These are phyloP conservation scores for Excalfactoria chinensis DNA, from an alignment of 2,113 vertebrate genomes.

Conservation along the genomic window DNA sequence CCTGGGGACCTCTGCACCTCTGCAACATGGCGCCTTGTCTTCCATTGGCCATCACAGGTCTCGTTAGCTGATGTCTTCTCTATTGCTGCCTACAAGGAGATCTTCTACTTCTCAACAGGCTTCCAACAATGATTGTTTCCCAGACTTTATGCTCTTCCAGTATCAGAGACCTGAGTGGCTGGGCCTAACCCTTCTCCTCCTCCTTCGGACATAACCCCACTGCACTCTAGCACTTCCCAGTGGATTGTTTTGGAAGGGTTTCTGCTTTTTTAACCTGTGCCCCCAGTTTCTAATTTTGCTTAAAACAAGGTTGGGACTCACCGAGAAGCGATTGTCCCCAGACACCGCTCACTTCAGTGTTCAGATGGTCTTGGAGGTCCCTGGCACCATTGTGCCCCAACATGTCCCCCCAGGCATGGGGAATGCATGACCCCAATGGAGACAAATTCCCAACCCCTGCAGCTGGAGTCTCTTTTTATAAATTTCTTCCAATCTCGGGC, in stretches of 20 bases:
- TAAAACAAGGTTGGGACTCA: constrained; percentile 31
- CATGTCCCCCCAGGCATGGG: not conserved
- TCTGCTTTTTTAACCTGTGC: constrained; percentile 62
- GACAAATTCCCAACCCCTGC: not conserved
- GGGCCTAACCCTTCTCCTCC: constrained; percentile 16
- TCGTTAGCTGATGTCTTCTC: constrained; percentile 50
- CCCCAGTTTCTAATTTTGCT: constrained; percentile 23
- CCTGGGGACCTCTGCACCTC: not conserved
- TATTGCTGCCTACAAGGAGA: constrained; percentile 50
- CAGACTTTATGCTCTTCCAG: constrained; percentile 64
- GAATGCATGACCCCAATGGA: constrained; percentile 50
- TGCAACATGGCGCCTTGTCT: not conserved
- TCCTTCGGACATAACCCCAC: constrained; percentile 36
- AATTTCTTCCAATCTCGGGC: constrained; percentile 52
- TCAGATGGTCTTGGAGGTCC: constrained; percentile 24
- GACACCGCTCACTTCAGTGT: not conserved
- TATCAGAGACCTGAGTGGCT: constrained; percentile 8
- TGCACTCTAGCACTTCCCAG: constrained; percentile 49
- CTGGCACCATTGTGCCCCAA: not conserved
- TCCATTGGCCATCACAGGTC: not conserved
- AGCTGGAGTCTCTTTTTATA: constrained; percentile 62
- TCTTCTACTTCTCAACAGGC: constrained; percentile 51
- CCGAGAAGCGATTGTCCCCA: not conserved
- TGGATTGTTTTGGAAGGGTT: constrained; percentile 59
- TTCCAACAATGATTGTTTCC: constrained; percentile 45